Base-by-base conservation (phyloP, 2,888 invertebrate genomes). In the Nasonovia ribisnigri region DNA sequence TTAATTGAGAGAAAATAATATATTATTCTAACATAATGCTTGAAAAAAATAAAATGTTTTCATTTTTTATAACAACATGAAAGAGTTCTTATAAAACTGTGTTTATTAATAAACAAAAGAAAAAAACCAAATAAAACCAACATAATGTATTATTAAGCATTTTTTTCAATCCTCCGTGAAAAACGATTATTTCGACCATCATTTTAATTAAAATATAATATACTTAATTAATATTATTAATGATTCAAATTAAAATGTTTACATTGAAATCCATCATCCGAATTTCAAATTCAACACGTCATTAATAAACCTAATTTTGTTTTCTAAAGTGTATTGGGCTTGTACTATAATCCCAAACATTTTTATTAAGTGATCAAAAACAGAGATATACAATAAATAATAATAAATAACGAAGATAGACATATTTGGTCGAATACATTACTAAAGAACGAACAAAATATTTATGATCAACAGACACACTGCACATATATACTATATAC, bases 401-500 rank as follows among this genome's bases (percentile, higher is more conserved):
- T 86, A 86, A 86, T 86, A 86, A 43, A 86, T 86, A 86, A 86
- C 86, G 43, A 46, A 46, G 29, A 46, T 46, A 46, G 86, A 43
- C 86, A 46, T 86, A 46, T 86, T 43, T 29, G 46, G 13, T 86
- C 29, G n/a, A 86, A 86, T 86, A 46, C 46, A 43, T 86, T 86
- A 16, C 46, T 48, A 29, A 86, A 86, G 46, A 46, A 86, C 29
- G 46, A 46, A 46, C n/a, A 29, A 86, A 86, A 46, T 46, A 86
- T 86, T 48, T 86, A 86, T 84, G 84, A 84, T 43, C 29, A 1
- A 84, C 43, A 43, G 29, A 13, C 42, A 84, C 26, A 43, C 43
- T 86, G 29, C 6, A 46, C 46, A 0, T 29, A 46, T 46, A 46
- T 48, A 46, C 29, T 29, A 46, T 46, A 46, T 86, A 46, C 16